Evolutionary conservation across 2,797 vertebrate genomes (phyloP).

Genomic region (Malurus leucopterus): DNA sequence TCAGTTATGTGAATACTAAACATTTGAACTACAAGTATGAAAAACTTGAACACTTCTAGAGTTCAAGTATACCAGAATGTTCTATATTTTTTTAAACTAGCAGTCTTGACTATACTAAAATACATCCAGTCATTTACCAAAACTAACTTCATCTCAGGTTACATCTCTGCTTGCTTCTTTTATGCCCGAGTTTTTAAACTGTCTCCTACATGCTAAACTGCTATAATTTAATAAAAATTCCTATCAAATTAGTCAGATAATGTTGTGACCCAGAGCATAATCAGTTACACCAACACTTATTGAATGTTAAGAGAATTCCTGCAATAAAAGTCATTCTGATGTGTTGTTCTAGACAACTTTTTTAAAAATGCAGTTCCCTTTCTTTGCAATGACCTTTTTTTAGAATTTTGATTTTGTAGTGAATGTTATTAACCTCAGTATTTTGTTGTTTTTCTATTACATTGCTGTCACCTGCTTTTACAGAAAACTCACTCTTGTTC

Average conservation of each 20-base stretch:
- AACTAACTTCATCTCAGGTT: background rate
- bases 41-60: background rate
- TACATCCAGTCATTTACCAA: background rate
- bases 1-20: background rate
- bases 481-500: slow-evolving; percentile 69
- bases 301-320: background rate
- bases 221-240: background rate
- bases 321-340: background rate
- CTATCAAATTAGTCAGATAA: background rate
- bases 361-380: background rate
- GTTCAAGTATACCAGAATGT: background rate
- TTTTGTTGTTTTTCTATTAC: slow-evolving; percentile 16
- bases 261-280: background rate
- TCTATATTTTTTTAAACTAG: background rate
- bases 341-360: background rate
- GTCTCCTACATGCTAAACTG: background rate
- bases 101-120: background rate
- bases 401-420: background rate
- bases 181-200: background rate
- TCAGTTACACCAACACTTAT: background rate
- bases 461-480: background rate
- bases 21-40: background rate
- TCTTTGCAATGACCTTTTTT: background rate
- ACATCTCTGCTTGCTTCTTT: background rate
- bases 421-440: background rate